phyloP scores from a whole-genome alignment of 2,888 invertebrate genomes.

The Sarcophaga rosellei region DNA sequence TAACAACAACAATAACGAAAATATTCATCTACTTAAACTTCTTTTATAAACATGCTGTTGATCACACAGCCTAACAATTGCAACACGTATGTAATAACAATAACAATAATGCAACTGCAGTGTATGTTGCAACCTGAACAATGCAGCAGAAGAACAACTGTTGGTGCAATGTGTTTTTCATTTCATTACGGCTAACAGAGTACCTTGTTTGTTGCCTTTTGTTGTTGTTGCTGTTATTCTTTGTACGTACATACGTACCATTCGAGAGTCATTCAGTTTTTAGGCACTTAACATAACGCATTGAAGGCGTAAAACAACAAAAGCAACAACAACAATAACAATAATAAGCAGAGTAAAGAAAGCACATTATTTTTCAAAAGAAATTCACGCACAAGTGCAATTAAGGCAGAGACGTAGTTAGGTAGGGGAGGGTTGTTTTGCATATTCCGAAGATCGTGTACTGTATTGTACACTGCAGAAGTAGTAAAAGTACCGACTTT shows the following conservation, averaged over 20 bases:
- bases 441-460: no score
- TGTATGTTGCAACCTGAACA: not conserved
- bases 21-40: no score
- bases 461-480: no score
- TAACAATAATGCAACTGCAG: conserved; percentile 2
- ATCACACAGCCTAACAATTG: conserved; percentile 35
- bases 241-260: not conserved
- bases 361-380: conserved; percentile 11
- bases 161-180: conserved; percentile 55
- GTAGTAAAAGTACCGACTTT: no score
- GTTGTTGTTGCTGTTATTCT: not conserved
- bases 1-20: conserved; percentile 20
- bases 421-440: not conserved
- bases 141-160: conserved; percentile 4
- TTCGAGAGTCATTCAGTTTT: conserved; percentile 10
- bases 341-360: conserved; percentile 17
- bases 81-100: conserved; percentile 20
- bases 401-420: conserved; percentile 9
- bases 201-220: no score
- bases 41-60: conserved; percentile 52
- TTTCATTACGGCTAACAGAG: conserved; percentile 44
- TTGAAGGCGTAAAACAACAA: conserved; percentile 41
- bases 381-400: conserved; percentile 51
- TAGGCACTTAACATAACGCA: conserved; percentile 42
- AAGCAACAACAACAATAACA: not conserved